Conservation (phyloP, 2,888 invertebrate genomes). For the Dicycla oo region DNA sequence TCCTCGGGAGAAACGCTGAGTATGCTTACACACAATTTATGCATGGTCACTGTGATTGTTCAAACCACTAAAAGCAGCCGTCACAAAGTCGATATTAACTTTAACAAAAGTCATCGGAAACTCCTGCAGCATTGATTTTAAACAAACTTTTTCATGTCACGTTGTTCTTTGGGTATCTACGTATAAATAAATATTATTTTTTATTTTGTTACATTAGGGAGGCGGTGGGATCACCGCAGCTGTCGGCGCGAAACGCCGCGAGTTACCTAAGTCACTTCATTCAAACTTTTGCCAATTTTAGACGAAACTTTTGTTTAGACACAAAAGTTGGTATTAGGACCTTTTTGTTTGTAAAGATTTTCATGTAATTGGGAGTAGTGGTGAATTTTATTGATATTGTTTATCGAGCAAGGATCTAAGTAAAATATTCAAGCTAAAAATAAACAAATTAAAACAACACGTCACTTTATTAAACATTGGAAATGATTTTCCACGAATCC, state of each 20-base stretch:
- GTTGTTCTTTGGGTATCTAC: conserved; percentile 72
- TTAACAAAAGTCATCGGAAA: conserved; percentile 63
- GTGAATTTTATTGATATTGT: conserved; percentile 62
- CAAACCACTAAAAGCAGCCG: conserved; percentile 59
- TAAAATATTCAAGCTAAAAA: neutral
- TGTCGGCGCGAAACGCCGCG: conserved; percentile 84
- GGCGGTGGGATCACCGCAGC: conserved; percentile 87
- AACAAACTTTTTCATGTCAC: conserved; percentile 71
- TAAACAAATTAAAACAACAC: neutral
- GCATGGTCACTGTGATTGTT: conserved; percentile 59
- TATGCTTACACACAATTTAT: conserved; percentile 36
- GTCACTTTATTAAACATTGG: neutral
- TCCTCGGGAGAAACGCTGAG: conserved; percentile 15
- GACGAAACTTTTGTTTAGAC: conserved; percentile 82
- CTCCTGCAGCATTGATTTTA: conserved; percentile 69
- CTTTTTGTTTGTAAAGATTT: conserved; percentile 79
- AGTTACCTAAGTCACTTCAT: conserved; percentile 87
- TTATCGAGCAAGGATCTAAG: conserved; percentile 7
- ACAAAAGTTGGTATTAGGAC: conserved; percentile 81
- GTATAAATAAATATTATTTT: conserved; percentile 83
- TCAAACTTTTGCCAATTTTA: conserved; percentile 88
- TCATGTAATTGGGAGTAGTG: conserved; percentile 79
- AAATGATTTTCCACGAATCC: neutral
- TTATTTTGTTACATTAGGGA: conserved; percentile 84
- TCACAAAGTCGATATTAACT: conserved; percentile 62